Evolutionary conservation across 1,140 invertebrate genomes (phyloP).

Genomic region (Zaprionus vittiger): DNA sequence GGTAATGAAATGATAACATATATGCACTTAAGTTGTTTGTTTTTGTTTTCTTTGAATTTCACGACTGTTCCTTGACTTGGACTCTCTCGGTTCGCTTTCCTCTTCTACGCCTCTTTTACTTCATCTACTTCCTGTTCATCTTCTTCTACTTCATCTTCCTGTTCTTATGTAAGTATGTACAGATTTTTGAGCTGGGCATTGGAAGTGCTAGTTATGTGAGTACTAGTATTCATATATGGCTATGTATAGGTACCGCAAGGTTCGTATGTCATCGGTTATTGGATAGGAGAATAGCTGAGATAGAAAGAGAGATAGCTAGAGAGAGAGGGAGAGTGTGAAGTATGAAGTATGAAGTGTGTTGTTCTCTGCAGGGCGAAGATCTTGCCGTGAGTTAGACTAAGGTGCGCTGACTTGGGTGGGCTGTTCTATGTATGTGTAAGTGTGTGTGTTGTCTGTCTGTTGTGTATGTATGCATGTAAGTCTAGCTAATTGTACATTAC

Average conservation of each 20-base stretch:
- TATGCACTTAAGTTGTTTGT: conserved; percentile 48
- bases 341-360: background rate
- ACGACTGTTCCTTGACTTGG: conserved; percentile 53
- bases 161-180: conserved; percentile 52
- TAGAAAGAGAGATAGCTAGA: conserved; percentile 18
- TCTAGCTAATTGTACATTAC: conserved; percentile 73
- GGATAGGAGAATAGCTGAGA: conserved; percentile 27
- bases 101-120: conserved; percentile 1
- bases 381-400: conserved; percentile 1
- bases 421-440: conserved; percentile 24
- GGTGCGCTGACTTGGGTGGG: conserved; percentile 45
- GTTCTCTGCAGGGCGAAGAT: background rate
- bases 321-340: conserved; percentile 15
- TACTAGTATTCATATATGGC: conserved; percentile 12
- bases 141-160: conserved; percentile 13
- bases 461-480: conserved; percentile 25
- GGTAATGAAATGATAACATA: conserved; percentile 66
- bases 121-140: conserved; percentile 6
- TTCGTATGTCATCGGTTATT: background rate
- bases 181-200: conserved; percentile 46
- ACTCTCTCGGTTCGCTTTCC: conserved; percentile 18
- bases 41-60: conserved; percentile 25
- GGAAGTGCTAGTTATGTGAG: conserved; percentile 34
- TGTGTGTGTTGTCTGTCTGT: conserved; percentile 10
- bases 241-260: conserved; percentile 16